Percentiles rank a stretch among this genome's conserved stretches.
phyloP scores from a whole-genome alignment of 2,113 vertebrate genomes.

The Stigmatopora argus region DNA sequence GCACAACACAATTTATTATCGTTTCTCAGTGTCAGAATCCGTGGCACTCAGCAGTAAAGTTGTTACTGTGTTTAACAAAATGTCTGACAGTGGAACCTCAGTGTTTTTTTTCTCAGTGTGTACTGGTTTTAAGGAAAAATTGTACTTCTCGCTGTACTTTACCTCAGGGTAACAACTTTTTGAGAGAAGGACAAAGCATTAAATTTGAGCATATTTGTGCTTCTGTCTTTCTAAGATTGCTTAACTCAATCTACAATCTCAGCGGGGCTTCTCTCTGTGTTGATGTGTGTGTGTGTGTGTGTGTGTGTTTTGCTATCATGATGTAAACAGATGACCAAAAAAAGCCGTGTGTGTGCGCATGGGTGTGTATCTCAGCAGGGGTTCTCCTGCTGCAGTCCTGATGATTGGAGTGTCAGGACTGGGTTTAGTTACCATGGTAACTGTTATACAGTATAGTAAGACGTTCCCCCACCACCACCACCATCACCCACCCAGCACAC shows the following conservation, averaged over 20 bases:
- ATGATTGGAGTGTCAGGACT: conserved; percentile 61
- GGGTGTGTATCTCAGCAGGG: conserved; percentile 57
- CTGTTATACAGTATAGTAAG: conserved; percentile 45
- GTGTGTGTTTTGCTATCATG: conserved; percentile 14
- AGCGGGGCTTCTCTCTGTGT: conserved; percentile 25
- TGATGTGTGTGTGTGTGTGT: conserved; percentile 3
- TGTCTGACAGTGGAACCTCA: conserved; percentile 43
- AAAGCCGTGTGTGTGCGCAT: conserved; percentile 24
- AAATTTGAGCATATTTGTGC: conserved; percentile 2
- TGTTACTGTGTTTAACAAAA: conserved; percentile 56
- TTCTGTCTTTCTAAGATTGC: conserved; percentile 16
- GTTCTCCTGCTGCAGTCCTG: conserved; percentile 61
- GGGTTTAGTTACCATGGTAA: conserved; percentile 64
- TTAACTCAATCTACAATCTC: conserved; percentile 25
- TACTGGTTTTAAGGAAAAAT: conserved; percentile 48
- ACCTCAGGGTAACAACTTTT: conserved; percentile 36
- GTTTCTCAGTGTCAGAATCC: background rate
- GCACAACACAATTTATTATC: too few relatives aligned
- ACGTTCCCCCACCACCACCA: conserved; percentile 4
- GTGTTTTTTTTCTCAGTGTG: conserved; percentile 23
- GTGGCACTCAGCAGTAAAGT: conserved; percentile 21
- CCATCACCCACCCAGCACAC: background rate
- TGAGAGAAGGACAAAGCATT: conserved; percentile 33
- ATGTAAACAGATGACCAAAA: conserved; percentile 40
- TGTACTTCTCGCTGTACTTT: conserved; percentile 23